A percentile compares a stretch with the other conserved stretches of the same genome.
phyloP scores from a whole-genome alignment of 2,113 vertebrate species.

The Paracanthobrama guichenoti region DNA sequence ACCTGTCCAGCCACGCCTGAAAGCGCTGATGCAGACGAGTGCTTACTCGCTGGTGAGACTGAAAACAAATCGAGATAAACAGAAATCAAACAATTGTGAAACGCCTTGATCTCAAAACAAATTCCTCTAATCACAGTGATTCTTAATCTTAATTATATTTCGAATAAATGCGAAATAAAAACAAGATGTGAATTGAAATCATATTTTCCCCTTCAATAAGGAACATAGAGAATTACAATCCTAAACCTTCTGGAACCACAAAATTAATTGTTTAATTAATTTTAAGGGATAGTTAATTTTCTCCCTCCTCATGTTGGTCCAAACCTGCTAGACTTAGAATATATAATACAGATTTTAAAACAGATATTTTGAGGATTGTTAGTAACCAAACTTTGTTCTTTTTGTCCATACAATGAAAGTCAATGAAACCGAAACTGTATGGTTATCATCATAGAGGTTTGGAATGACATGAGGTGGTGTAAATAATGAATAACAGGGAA shows the following conservation, averaged over 20 bases:
- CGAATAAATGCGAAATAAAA: neutral
- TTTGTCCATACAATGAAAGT: neutral
- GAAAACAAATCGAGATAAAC: constrained; percentile 32
- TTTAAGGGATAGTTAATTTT: neutral
- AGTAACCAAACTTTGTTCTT: neutral
- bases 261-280: neutral
- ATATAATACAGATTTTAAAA: too few species aligned
- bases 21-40: constrained; percentile 92
- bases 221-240: neutral
- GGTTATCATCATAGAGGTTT: neutral
- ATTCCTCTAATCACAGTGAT: neutral
- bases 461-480: neutral
- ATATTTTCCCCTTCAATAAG: neutral
- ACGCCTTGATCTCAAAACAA: neutral
- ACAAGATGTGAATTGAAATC: neutral
- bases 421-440: neutral
- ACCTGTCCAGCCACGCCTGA: constrained; percentile 89
- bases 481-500: neutral
- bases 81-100: neutral
- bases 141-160: neutral
- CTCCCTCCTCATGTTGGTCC: neutral
- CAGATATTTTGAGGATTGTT: neutral
- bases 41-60: constrained; percentile 95
- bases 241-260: neutral
- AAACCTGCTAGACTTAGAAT: neutral